phyloP scores from a whole-genome alignment of 2,113 vertebrate genomes.

The Lontra canadensis region DNA sequence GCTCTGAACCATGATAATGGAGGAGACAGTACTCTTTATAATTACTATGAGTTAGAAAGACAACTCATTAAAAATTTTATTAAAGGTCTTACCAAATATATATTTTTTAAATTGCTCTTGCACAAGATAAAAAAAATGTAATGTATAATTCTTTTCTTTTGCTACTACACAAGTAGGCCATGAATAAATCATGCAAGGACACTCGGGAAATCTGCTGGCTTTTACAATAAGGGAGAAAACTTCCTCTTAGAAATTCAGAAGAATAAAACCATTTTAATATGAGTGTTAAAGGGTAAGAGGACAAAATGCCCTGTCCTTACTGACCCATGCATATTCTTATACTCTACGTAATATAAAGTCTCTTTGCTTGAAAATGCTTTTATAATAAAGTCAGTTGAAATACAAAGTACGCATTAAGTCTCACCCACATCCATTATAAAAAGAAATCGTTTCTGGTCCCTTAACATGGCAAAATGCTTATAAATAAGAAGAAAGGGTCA shows the following conservation, averaged over 20 bases:
- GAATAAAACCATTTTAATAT: constrained; percentile 58
- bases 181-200: constrained; percentile 76
- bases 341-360: constrained; percentile 31
- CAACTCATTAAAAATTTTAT: constrained; percentile 67
- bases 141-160: constrained; percentile 75
- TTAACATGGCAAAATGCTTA: constrained; percentile 15
- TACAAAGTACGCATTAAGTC: constrained; percentile 17
- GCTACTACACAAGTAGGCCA: constrained; percentile 59
- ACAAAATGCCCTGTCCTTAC: constrained; percentile 54
- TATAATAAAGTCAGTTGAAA: constrained; percentile 14
- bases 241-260: constrained; percentile 64
- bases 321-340: constrained; percentile 21
- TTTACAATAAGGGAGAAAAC: constrained; percentile 62
- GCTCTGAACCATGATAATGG: not conserved
- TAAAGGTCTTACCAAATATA: constrained; percentile 62
- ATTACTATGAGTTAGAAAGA: constrained; percentile 36
- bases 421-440: constrained; percentile 5
- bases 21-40: not conserved
- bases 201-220: constrained; percentile 58
- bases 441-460: not conserved
- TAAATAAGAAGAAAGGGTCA: not conserved
- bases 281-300: not conserved
- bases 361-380: constrained; percentile 39
- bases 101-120: constrained; percentile 61
- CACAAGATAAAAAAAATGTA: constrained; percentile 54